phyloP scores from a whole-genome alignment of 2,888 invertebrate genomes.

The Rutpela maculata region DNA sequence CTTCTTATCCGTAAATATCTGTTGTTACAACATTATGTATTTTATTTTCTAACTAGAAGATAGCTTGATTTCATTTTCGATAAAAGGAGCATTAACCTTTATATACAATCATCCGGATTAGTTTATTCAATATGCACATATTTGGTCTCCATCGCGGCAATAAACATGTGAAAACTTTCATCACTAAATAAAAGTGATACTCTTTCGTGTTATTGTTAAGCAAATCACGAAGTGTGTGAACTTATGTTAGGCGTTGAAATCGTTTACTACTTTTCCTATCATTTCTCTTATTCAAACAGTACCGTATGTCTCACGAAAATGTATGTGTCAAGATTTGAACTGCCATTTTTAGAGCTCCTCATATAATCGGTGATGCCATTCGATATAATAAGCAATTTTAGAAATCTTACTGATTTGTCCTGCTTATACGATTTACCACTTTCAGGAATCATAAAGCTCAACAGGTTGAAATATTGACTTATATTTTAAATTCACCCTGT shows the following conservation, averaged over 20 bases:
- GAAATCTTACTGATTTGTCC: no score
- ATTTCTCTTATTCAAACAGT: neutral
- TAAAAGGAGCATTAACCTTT: neutral
- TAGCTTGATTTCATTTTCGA: neutral
- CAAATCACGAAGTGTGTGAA: neutral
- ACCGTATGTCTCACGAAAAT: neutral
- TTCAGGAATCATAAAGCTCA: no score
- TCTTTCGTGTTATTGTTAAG: constrained; percentile 1
- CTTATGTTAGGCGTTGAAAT: neutral
- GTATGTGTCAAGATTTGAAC: neutral
- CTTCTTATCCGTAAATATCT: no score
- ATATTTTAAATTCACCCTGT: no score
- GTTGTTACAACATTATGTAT: neutral
- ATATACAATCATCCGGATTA: neutral
- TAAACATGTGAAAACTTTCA: constrained; percentile 18
- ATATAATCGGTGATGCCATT: no score
- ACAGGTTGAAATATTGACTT: no score
- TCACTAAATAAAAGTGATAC: constrained; percentile 15
- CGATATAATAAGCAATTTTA: no score
- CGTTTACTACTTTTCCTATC: neutral
- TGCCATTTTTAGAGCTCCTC: neutral
- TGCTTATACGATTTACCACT: no score
- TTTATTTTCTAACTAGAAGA: neutral
- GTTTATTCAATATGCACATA: constrained; percentile 1
- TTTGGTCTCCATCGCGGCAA: neutral